Base-by-base conservation (phyloP, 1,140 invertebrate species). In the Ericerus pela region DNA sequence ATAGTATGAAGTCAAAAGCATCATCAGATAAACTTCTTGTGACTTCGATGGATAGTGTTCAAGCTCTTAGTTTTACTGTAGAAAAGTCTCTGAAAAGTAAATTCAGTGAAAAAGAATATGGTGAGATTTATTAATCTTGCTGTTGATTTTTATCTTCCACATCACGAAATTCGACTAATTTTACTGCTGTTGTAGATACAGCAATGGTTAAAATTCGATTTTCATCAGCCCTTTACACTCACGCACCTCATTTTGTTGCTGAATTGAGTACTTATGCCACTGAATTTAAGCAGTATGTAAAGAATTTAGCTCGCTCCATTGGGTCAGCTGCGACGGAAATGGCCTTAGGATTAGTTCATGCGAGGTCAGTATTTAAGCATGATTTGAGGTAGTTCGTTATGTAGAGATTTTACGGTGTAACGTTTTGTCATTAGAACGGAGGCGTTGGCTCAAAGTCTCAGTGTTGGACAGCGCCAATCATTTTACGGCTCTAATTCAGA, bases 151-250 rank as follows among this genome's bases (percentile, higher is more conserved):
- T 41, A 16, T 5, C 14, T 8, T 41, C 14, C 30, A n/a, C 14
- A 16, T 16, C 37, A 8, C 37, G n/a, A 8, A 41, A 16, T 16
- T 14, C 20, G 20, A 41, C 20, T 6, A 47, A 47, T 22, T 47
- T 47, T 33, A 10, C 8, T n/a, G n/a, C n/a, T 33, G 10, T 47
- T 54, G 2, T 38, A 62, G 68, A 72, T 61, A 66, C 68, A 51
- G 69, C 77, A 36, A 66, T 64, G 31, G 71, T 84, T 20, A 71
- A 71, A 27, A 71, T 95, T 52, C 76, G 82, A 56, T 84, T 96
- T 76, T 92, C 89, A 0, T 93, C 90, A 31, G 82, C 96, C 30
- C 91, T 85, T 75, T 96, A 96, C 69, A 89, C 87, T 1, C 92
- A 96, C 69, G 91, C 85, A 27, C 82, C 87, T 0, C 76, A 82